These are phyloP conservation scores for Leptarthrus brevirostris DNA, from an alignment of 2,888 invertebrate species.

Conservation along the genomic window DNA sequence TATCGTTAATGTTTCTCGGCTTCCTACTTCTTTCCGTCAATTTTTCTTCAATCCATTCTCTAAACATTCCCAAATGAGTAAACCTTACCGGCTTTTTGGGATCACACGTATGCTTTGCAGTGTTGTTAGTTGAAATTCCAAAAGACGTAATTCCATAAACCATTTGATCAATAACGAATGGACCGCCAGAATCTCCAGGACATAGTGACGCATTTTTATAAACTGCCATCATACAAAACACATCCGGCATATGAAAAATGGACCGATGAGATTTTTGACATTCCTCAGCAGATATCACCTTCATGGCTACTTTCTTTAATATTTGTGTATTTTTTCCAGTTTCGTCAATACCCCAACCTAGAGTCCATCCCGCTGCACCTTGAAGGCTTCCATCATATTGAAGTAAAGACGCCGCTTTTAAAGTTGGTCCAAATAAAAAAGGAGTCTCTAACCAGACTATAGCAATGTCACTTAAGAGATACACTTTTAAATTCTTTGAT, in stretches of 20 bases:
- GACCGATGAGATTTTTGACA: background rate
- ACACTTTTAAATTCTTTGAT: background rate
- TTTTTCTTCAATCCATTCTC: no score
- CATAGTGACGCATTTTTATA: background rate
- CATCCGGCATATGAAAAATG: background rate
- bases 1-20: no score
- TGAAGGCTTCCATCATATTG: background rate
- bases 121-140: no score
- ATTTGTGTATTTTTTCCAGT: background rate
- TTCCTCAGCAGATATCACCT: background rate
- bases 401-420: background rate
- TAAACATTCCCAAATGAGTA: no score
- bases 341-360: background rate
- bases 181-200: conserved; percentile 5
- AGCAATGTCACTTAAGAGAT: background rate
- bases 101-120: no score
- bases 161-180: background rate
- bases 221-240: background rate
- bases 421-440: background rate
- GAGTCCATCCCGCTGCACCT: background rate
- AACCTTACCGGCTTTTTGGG: no score
- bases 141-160: background rate
- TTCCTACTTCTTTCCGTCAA: no score
- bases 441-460: background rate
- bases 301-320: background rate